Conservation (phyloP, 2,888 invertebrate species). For the Ennomos quercinarius region DNA sequence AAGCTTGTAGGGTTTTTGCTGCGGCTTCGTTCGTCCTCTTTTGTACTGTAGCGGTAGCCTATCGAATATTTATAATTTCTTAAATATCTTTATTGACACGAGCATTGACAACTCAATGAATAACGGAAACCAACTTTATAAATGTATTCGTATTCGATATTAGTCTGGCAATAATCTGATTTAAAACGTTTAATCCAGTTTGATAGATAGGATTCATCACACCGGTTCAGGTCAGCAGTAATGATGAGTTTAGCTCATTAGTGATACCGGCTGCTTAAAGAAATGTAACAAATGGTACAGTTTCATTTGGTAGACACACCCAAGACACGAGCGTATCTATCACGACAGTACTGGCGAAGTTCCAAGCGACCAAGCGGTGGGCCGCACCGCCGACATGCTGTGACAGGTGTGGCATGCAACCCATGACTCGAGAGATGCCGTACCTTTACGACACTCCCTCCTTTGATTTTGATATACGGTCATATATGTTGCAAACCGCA, state of each 20-base stretch:
- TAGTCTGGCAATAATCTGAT: not conserved
- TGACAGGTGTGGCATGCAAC: constrained; percentile 84
- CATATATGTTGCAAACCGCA: constrained; percentile 50
- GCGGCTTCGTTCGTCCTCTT: constrained; percentile 68
- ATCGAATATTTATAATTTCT: constrained; percentile 81
- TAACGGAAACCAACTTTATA: constrained; percentile 64
- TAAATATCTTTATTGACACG: constrained; percentile 83
- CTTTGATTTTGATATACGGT: constrained; percentile 63
- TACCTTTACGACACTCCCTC: constrained; percentile 58
- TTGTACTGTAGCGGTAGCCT: constrained; percentile 61
- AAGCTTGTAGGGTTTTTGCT: constrained; percentile 78
- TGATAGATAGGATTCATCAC: constrained; percentile 35
- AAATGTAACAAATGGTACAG: constrained; percentile 81
- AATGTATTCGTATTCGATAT: constrained; percentile 49
- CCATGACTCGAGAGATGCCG: constrained; percentile 73
- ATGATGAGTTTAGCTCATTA: constrained; percentile 69
- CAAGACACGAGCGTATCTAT: constrained; percentile 80
- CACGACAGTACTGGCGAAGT: constrained; percentile 75
- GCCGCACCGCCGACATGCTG: constrained; percentile 75
- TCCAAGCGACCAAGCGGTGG: constrained; percentile 82
- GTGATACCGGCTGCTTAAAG: constrained; percentile 72
- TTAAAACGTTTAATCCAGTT: constrained; percentile 20
- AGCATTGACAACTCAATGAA: constrained; percentile 69
- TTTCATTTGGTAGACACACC: constrained; percentile 84
- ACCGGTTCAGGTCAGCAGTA: constrained; percentile 43